phyloP scores from a whole-genome alignment of 2,113 vertebrate genomes.

The Hippocampus barbouri region DNA sequence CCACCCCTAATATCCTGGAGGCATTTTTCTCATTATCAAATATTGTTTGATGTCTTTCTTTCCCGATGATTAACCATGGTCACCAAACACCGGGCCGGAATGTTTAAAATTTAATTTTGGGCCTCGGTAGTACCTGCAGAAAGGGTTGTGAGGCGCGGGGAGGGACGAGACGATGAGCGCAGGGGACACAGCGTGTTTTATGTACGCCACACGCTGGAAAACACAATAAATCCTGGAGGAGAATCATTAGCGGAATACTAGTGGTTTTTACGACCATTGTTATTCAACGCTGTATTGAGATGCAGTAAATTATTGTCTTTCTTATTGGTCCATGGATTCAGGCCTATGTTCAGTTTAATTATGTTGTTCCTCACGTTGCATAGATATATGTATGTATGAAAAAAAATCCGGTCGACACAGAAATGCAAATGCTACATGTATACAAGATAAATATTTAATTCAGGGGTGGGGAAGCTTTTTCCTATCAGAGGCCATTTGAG shows the following conservation, averaged over 20 bases:
- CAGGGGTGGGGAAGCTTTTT: not conserved
- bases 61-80: slow-evolving; percentile 77
- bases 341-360: slow-evolving; percentile 61
- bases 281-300: slow-evolving; percentile 62
- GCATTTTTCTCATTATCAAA: slow-evolving; percentile 82
- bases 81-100: slow-evolving; percentile 77
- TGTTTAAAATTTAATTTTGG: slow-evolving; percentile 77
- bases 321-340: slow-evolving; percentile 59
- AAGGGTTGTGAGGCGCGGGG: slow-evolving; percentile 50
- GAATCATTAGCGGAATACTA: slow-evolving; percentile 70
- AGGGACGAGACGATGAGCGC: slow-evolving; percentile 65
- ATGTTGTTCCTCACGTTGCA: slow-evolving; percentile 43
- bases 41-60: slow-evolving; percentile 82
- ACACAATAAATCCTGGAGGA: slow-evolving; percentile 69
- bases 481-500: not conserved
- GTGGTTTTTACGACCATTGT: slow-evolving; percentile 65
- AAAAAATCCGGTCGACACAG: slow-evolving; percentile 26
- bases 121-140: slow-evolving; percentile 69
- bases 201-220: slow-evolving; percentile 59
- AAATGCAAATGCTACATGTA: slow-evolving; percentile 22
- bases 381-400: slow-evolving; percentile 20
- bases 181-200: slow-evolving; percentile 35
- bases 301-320: slow-evolving; percentile 66
- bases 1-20: slow-evolving; percentile 74
- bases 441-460: slow-evolving; percentile 28